A percentile compares a stretch with the other conserved stretches of the same genome.
Conservation (phyloP, 2,888 invertebrate genomes). For the Melangyna quadrimaculata region DNA sequence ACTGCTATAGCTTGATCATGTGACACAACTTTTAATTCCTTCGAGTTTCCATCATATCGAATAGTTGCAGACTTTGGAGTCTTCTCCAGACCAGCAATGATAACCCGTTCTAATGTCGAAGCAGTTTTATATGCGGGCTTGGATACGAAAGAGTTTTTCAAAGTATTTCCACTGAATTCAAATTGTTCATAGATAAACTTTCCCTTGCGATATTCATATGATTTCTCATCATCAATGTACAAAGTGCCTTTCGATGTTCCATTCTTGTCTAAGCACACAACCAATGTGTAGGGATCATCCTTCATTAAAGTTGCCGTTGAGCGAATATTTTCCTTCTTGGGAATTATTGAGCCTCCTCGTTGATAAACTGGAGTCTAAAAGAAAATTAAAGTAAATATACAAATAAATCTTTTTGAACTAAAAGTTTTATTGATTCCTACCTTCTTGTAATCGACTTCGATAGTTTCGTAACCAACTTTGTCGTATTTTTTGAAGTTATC, state of each 20-base stretch:
- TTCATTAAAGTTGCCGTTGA: slow-evolving; percentile 92
- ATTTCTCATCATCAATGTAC: slow-evolving; percentile 95
- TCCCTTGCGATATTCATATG: slow-evolving; percentile 90
- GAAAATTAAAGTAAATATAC: not conserved
- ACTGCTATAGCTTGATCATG: slow-evolving; percentile 88
- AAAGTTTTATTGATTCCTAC: slow-evolving; percentile 68
- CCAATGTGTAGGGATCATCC: slow-evolving; percentile 95
- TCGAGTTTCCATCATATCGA: slow-evolving; percentile 81
- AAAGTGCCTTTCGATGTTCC: slow-evolving; percentile 88
- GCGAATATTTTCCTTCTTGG: slow-evolving; percentile 94
- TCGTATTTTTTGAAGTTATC: slow-evolving; percentile 85
- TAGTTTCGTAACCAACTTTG: slow-evolving; percentile 76
- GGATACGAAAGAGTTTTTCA: slow-evolving; percentile 87
- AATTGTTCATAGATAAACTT: slow-evolving; percentile 88
- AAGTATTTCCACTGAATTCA: slow-evolving; percentile 83
- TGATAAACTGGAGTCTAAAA: slow-evolving; percentile 94
- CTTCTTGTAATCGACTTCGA: slow-evolving; percentile 78
- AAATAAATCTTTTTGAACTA: too few species aligned
- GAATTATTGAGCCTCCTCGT: slow-evolving; percentile 93
- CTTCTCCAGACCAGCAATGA: slow-evolving; percentile 89
- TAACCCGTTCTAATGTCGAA: slow-evolving; percentile 94
- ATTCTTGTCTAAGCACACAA: slow-evolving; percentile 89
- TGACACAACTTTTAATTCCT: slow-evolving; percentile 85
- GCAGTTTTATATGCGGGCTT: slow-evolving; percentile 87
- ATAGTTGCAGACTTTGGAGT: slow-evolving; percentile 86